Base-by-base conservation (phyloP, 2,888 invertebrate genomes). In the Danaus chrysippus region DNA sequence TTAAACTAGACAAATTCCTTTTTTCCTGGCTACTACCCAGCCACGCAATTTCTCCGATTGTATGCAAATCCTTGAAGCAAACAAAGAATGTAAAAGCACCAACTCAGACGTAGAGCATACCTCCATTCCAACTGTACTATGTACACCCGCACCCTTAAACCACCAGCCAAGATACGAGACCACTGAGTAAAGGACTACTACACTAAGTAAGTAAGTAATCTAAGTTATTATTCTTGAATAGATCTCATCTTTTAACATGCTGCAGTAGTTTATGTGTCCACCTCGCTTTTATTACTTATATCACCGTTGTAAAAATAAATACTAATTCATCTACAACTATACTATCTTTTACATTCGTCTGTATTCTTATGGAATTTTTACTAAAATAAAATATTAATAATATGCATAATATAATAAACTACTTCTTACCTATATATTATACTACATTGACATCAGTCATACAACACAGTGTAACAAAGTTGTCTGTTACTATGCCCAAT, bases 1-100 rank as follows among this genome's bases (percentile, higher is more conserved):
- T 82, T 80, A 81, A 81, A 82, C 77, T 82, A 82, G 81, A 82
- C 74, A 75, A 76, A 84, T 81, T 79, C 76, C 78, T 83, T 84
- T 84, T 84, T 82, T 76, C 77, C 67, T 73, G 77, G 72, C 73
- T 74, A 75, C 76, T 79, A 79, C 78, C 23, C 76, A 82, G 77
- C 81, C 81, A 84, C 83, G 85, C 85, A 87, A 89, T 87, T 87
- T 87, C 86, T 82, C 83, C 85, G 84, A 88, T 87, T 89, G 88
- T 87, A 87, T 89, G 88, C 86, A 88, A 89, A 89, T 87, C 87
- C 85, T 83, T 76, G 73, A 75, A 73, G 82, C 84, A 89, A 88
- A 88, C 87, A 89, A 87, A 85, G 87, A 85, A 84, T 85, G 86
- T 85, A 87, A 87, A 85, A 86, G 83, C 81, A 83, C 79, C 78